A percentile compares a stretch with the other conserved stretches of the same genome.
These are phyloP conservation scores for Thamnophis elegans DNA, from an alignment of 2,797 vertebrate genomes.

Conservation along the genomic window DNA sequence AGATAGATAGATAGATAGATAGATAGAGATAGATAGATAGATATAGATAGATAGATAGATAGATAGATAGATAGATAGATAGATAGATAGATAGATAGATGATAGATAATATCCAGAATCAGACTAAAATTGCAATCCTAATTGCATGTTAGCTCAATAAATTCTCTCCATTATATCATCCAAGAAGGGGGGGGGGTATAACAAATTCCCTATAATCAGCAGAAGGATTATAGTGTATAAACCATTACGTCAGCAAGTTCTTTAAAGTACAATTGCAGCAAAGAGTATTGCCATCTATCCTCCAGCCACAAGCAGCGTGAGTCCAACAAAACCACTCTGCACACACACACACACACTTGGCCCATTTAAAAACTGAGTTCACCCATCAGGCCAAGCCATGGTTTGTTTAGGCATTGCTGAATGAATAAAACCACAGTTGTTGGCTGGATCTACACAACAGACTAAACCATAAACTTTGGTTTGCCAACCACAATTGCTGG, in stretches of 20 bases:
- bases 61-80: not conserved
- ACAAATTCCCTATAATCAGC: not conserved
- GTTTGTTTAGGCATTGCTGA: not conserved
- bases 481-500: not conserved
- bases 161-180: slow-evolving; percentile 1
- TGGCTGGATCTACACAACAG: not conserved
- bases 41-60: no score
- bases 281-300: not conserved
- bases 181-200: not conserved
- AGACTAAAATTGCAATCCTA: slow-evolving; percentile 21
- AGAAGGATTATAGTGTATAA: not conserved
- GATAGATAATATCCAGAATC: not conserved
- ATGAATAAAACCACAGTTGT: not conserved
- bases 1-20: no score
- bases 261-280: not conserved
- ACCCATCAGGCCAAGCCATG: not conserved
- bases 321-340: not conserved
- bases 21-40: no score
- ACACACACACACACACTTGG: not conserved
- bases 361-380: not conserved
- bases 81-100: not conserved
- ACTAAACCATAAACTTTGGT: not conserved
- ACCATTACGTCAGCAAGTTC: not conserved
- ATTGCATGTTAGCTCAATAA: not conserved
- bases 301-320: not conserved